Evolutionary conservation across 2,113 vertebrate genomes (phyloP).

Genomic region (Mustela lutreola): DNA sequence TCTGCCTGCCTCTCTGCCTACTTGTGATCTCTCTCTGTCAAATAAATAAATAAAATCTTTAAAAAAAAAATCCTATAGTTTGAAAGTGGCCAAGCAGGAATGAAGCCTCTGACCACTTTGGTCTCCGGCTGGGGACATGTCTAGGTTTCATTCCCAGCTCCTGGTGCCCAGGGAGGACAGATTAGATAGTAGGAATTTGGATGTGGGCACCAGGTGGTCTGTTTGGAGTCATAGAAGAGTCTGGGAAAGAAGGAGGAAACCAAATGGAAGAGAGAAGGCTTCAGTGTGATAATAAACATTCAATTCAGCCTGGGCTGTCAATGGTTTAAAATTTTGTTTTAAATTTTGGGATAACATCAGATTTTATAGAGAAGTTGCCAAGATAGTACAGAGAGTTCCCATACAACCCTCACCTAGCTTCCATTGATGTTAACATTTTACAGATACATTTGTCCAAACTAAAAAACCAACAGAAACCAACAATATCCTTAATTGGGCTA

Average conservation of each 20-base stretch:
- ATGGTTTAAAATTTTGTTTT: background rate
- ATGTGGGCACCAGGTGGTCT: slow-evolving; percentile 33
- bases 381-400: background rate
- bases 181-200: slow-evolving; percentile 63
- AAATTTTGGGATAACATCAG: background rate
- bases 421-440: background rate
- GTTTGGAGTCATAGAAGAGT: slow-evolving; percentile 67
- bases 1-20: too few relatives aligned
- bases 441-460: background rate
- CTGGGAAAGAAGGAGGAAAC: slow-evolving; percentile 77
- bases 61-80: background rate
- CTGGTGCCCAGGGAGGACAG: slow-evolving; percentile 4
- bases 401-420: background rate
- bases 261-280: slow-evolving; percentile 53
- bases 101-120: background rate
- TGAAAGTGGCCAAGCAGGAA: background rate
- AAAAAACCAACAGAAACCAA: background rate
- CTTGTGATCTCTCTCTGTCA: too few relatives aligned
- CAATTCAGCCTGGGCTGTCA: slow-evolving; percentile 56
- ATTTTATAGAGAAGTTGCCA: slow-evolving; percentile 12
- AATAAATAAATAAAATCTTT: too few relatives aligned
- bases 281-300: slow-evolving; percentile 60
- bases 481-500: background rate
- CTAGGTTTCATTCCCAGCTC: background rate
- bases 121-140: background rate